phyloP scores from a whole-genome alignment of 2,797 vertebrate genomes.

The Epinephelus awoara region DNA sequence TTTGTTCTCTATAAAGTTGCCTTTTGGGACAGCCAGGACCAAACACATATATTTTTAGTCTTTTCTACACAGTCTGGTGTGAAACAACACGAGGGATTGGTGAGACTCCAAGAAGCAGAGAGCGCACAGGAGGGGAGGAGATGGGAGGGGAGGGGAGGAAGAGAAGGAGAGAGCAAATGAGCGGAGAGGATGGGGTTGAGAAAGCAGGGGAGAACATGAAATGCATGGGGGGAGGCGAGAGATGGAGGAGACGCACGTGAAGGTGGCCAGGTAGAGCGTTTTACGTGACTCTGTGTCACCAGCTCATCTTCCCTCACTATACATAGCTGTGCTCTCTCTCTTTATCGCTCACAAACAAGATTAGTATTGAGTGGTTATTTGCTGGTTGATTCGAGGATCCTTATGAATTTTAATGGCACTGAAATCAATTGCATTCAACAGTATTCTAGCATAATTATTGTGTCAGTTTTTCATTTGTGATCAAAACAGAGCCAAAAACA shows the following conservation, averaged over 20 bases:
- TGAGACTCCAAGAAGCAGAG: slow-evolving; percentile 74
- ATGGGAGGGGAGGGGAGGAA: slow-evolving; percentile 12
- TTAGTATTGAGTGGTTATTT: background rate
- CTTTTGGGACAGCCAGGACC: slow-evolving; percentile 79
- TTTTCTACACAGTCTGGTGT: slow-evolving; percentile 80
- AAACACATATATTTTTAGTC: slow-evolving; percentile 88
- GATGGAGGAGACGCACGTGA: slow-evolving; percentile 36
- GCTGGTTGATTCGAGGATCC: slow-evolving; percentile 26
- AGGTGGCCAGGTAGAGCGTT: slow-evolving; percentile 42
- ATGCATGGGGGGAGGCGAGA: slow-evolving; percentile 44
- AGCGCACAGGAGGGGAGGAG: slow-evolving; percentile 46
- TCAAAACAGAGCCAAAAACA: background rate
- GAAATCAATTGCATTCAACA: slow-evolving; percentile 31
- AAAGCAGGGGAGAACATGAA: slow-evolving; percentile 60
- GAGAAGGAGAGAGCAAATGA: slow-evolving; percentile 49
- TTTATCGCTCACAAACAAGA: slow-evolving; percentile 3
- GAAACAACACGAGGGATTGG: slow-evolving; percentile 82
- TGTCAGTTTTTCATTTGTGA: background rate
- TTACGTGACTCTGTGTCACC: slow-evolving; percentile 53
- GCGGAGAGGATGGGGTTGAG: slow-evolving; percentile 52
- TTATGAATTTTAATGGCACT: slow-evolving; percentile 13
- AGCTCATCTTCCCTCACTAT: slow-evolving; percentile 36
- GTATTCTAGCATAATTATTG: slow-evolving; percentile 24
- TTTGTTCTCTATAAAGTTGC: slow-evolving; percentile 82
- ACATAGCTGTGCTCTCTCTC: slow-evolving; percentile 7